Evolutionary conservation across 2,113 vertebrate genomes (phyloP), one percentile per base, ranked within the genome.

Genomic region (Nothoprocta perdicaria): DNA sequence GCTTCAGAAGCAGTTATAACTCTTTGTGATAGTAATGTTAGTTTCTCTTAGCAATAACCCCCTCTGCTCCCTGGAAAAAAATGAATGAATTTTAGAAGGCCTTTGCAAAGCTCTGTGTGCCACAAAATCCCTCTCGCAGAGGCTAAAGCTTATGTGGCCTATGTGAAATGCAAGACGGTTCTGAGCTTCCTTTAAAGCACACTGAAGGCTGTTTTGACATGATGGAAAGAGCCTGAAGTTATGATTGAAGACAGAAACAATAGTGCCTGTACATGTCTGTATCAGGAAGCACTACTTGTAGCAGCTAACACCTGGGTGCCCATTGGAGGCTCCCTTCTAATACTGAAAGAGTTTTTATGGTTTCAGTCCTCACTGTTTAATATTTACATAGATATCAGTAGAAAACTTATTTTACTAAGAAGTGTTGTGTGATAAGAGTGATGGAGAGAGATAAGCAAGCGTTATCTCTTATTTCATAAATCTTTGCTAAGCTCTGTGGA

Each of bases 211-310:
- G 3, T 29, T 90, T 50, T 57, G 53, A 22, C 12, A 12, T 2
- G 19, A 24, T 46, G 29, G 35, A 41, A 41, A 23, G 29, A 84
- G 18, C 57, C 9, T 33, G 73, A 83, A 78, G 27, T 5, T 67
- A 27, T 48, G 23, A 18, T 16, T 93, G 21, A 55, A 86, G 43
- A 50, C 29, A 35, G 19, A 71, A 31, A 31, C 5, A 65, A 9
- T 14, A 43, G 9, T 16, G 22, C 18, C 43, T 0, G 1, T 35
- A 67, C 9, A 8, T 18, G 3, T 50, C 17, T 52, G 8, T 41
- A 68, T 67, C 26, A 71, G 27, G 10, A 80, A 21, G 18, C 65
- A 41, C 10, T 71, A 23, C 35, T 65, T 53, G 10, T 84, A 90
- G 71, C 8, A 27, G 12, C 24, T 73, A 27, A 71, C 33, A 55